Conservation (phyloP, 2,113 vertebrate genomes). For the Lichenostomus cassidix region DNA sequence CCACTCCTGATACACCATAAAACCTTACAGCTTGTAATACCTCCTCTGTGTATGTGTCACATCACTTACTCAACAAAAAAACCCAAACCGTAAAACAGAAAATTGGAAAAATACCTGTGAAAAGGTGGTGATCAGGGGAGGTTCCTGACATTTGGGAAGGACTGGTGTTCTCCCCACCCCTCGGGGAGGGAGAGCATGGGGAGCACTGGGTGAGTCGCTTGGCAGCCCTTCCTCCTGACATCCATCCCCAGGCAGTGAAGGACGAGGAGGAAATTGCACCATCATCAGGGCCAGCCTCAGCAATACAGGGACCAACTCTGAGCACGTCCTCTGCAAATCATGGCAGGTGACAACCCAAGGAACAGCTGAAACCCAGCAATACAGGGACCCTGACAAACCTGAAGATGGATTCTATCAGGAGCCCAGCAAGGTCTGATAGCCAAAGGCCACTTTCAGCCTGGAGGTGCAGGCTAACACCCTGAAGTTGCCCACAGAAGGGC, state of each 20-base stretch:
- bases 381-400: background rate
- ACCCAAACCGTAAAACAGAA: background rate
- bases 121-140: background rate
- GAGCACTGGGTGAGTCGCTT: fast-evolving
- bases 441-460: background rate
- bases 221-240: background rate
- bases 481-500: background rate
- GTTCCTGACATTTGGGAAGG: background rate
- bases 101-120: background rate
- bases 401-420: background rate
- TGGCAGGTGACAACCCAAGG: background rate
- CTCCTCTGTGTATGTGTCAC: background rate
- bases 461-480: too few relatives aligned
- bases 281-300: background rate
- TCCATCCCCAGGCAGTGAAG: background rate
- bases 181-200: too few relatives aligned
- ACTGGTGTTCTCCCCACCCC: background rate
- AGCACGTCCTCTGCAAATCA: background rate
- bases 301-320: fast-evolving
- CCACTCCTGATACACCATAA: constrained; percentile 1
- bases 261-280: fast-evolving
- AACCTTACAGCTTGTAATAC: constrained; percentile 2
- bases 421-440: too few relatives aligned
- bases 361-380: background rate
- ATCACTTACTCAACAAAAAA: background rate